Percentiles rank a stretch among this genome's conserved stretches.
Conservation (phyloP, 2,113 vertebrate genomes). For the Ptychochromis oligacanthus region DNA sequence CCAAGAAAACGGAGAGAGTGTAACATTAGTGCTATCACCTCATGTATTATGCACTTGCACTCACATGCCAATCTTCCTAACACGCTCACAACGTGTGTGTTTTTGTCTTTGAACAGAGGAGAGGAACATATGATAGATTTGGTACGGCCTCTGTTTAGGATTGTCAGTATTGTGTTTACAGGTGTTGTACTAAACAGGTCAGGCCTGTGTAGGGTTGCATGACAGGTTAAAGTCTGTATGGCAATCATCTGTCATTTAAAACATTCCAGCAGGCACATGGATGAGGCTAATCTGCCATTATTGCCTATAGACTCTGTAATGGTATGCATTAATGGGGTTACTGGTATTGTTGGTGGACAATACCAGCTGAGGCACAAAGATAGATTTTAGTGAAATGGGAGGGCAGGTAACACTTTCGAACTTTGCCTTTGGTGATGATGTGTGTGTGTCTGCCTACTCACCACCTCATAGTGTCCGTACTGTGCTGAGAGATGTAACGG, state of each 20-base stretch:
- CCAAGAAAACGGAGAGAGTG: constrained; percentile 10
- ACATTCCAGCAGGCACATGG: constrained; percentile 8
- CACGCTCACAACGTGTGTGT: background rate
- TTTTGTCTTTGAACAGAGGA: constrained; percentile 17
- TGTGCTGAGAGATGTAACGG: constrained; percentile 94
- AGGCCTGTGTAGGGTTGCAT: background rate
- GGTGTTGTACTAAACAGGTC: constrained; percentile 13
- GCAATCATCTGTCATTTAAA: constrained; percentile 7
- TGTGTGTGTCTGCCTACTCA: constrained; percentile 71
- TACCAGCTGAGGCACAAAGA: constrained; percentile 35
- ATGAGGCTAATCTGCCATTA: constrained; percentile 17
- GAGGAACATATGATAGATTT: constrained; percentile 21
- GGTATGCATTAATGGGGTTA: constrained; percentile 35
- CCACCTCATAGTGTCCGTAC: constrained; percentile 97
- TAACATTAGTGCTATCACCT: background rate
- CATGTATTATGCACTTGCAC: background rate
- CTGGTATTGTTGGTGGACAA: constrained; percentile 58
- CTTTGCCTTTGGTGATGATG: constrained; percentile 8
- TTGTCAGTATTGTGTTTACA: constrained; percentile 4
- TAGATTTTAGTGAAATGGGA: constrained; percentile 55
- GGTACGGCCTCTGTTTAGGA: constrained; percentile 3
- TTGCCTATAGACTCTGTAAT: constrained; percentile 3
- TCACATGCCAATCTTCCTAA: constrained; percentile 26
- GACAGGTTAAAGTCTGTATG: background rate
- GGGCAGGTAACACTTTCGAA: constrained; percentile 4